phyloP scores from a whole-genome alignment of 2,797 vertebrate species.

The Centropyge bicolor region DNA sequence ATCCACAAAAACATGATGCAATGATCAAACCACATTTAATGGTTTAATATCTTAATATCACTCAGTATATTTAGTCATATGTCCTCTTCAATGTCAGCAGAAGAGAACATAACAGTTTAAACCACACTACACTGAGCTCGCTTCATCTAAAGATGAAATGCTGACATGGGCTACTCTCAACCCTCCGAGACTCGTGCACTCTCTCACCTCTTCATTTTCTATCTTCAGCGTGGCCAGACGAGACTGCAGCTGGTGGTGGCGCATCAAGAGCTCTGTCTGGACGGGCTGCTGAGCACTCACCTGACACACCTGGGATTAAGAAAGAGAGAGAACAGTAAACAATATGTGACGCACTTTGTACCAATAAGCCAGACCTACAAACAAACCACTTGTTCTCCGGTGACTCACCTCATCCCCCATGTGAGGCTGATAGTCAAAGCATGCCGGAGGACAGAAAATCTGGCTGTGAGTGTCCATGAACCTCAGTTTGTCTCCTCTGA shows the following conservation, averaged over 20 bases:
- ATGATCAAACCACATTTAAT: not conserved
- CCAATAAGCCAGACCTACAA: not conserved
- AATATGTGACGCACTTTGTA: not conserved
- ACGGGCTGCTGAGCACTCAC: conserved; percentile 98
- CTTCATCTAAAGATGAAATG: conserved; percentile 16
- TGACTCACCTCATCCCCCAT: conserved; percentile 96
- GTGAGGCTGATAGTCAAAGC: conserved; percentile 98
- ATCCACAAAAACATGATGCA: not conserved
- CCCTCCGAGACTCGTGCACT: not conserved
- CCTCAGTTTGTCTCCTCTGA: conserved; percentile 96
- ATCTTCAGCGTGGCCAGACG: conserved; percentile 97
- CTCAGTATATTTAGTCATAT: not conserved
- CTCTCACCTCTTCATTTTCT: conserved; percentile 97
- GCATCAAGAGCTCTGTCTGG: conserved; percentile 96
- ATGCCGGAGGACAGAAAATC: conserved; percentile 96
- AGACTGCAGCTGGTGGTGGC: conserved; percentile 98
- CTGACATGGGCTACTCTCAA: conserved; percentile 19
- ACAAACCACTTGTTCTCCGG: not conserved
- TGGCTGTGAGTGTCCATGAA: conserved; percentile 97
- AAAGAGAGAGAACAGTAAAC: conserved; percentile 31
- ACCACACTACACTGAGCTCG: not conserved
- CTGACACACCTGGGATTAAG: conserved; percentile 92
- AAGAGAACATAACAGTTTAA: not conserved
- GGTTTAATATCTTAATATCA: not conserved
- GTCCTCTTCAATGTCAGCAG: conserved; percentile 1